Evolutionary conservation across 1,140 invertebrate species (phyloP).

Genomic region (Platyura marginata): DNA sequence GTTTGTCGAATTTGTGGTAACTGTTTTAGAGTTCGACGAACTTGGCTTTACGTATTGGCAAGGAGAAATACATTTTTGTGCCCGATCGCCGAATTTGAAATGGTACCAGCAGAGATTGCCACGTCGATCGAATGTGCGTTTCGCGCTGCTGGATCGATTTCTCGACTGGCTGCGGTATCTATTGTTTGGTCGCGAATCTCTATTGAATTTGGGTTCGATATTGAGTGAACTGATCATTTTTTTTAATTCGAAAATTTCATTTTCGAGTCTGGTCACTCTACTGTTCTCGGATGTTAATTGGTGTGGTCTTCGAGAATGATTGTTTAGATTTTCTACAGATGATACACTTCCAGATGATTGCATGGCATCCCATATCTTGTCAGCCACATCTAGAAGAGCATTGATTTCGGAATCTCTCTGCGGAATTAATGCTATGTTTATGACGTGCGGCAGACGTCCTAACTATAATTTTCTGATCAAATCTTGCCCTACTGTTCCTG

Average conservation of each 20-base stretch:
- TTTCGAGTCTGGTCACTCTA: not conserved
- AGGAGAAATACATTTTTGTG: slow-evolving; percentile 5
- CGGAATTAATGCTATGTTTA: not conserved
- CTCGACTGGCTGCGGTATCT: not conserved
- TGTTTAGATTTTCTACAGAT: no score
- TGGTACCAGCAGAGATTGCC: not conserved
- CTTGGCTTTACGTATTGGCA: slow-evolving; percentile 4
- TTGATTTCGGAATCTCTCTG: not conserved
- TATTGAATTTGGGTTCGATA: not conserved
- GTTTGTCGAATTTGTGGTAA: slow-evolving; percentile 4
- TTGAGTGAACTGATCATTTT: not conserved
- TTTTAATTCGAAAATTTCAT: not conserved
- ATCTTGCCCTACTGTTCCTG: not conserved
- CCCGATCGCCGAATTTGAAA: not conserved
- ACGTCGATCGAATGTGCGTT: not conserved
- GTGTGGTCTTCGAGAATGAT: not conserved
- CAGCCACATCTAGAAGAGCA: not conserved
- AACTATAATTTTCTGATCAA: not conserved
- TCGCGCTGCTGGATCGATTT: not conserved
- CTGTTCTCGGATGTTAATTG: not conserved
- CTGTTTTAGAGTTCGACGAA: no score
- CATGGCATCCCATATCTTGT: not conserved
- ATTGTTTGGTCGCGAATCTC: not conserved
- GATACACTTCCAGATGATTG: not conserved
- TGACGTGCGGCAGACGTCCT: not conserved